Evolutionary conservation across 2,113 vertebrate genomes (phyloP), one percentile per base, ranked within the genome.

Genomic region (Halcyon malimbica): DNA sequence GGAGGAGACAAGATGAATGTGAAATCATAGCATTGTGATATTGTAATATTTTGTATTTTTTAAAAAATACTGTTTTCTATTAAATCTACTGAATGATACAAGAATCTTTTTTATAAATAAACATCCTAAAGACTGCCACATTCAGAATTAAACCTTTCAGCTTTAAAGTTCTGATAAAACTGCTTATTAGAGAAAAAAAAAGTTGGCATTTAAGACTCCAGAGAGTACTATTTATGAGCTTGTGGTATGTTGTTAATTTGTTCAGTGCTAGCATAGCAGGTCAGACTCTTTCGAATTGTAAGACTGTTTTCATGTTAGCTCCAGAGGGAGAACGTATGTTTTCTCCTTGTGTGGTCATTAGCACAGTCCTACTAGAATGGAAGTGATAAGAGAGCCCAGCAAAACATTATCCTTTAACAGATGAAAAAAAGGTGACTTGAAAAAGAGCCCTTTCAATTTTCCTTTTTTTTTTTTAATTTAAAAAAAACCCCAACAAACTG

Each of bases 281-380:
- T 94, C 92, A 70, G 86, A 86, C 87, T 96, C 76, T 94, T 88
- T 81, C 93, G 87, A 95, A 94, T 96, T 48, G 16, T 89, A 57
- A 91, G 76, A 86, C 88, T 94, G 84, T 91, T 87, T 96, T 94
- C 89, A 88, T 85, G 33, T 96, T 74, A 79, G 68, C 92, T 96
- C 81, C 85, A 83, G 82, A 80, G 90, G 81, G 78, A 85, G 90
- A 89, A 93, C 17, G 35, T 44, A 78, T 90, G 48, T 92, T 97
- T 97, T 95, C 92, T 97, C 73, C 91, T 97, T 98, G 97, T 97
- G 96, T 98, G 96, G 96, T 81, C 94, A 83, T 89, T 94, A 87
- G 91, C 74, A 80, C 69, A 89, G 93, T 96, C 94, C 95, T 96
- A 85, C 67, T 91, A 69, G n/a, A 91, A 42, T 64, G 78, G 62